These are phyloP conservation scores for Sarcophaga variegata DNA, from an alignment of 2,888 invertebrate genomes.

Conservation along the genomic window DNA sequence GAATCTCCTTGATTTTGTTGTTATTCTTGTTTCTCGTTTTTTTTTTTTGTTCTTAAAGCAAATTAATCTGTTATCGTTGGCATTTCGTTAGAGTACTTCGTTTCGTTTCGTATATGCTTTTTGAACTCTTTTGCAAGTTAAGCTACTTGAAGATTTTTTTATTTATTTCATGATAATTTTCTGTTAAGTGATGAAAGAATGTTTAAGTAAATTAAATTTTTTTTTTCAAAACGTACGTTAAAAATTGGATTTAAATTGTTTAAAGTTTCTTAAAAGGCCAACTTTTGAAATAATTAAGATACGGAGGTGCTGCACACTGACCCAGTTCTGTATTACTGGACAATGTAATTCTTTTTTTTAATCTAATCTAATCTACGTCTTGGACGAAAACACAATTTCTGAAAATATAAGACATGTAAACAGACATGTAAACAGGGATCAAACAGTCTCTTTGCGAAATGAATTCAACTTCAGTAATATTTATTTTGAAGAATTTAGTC, in stretches of 20 bases:
- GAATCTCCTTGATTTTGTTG: neutral
- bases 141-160: conserved; percentile 3
- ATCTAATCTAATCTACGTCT: too few relatives aligned
- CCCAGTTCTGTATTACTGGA: neutral
- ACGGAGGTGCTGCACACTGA: conserved; percentile 7
- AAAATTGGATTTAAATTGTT: too few relatives aligned
- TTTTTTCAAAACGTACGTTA: too few relatives aligned
- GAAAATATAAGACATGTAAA: too few relatives aligned
- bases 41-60: conserved; percentile 25
- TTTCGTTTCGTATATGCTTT: neutral
- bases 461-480: too few relatives aligned
- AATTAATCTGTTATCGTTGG: conserved; percentile 36
- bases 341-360: neutral
- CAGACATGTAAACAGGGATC: too few relatives aligned
- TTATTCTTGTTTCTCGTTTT: neutral
- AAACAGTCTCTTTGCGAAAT: too few relatives aligned
- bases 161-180: conserved; percentile 8
- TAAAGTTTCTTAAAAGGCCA: too few relatives aligned
- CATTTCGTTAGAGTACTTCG: neutral
- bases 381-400: too few relatives aligned
- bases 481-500: too few relatives aligned
- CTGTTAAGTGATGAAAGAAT: neutral
- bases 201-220: neutral
- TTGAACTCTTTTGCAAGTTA: neutral
- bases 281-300: neutral